phyloP scores from a whole-genome alignment of 2,113 vertebrate species.

The Symphodus melops region DNA sequence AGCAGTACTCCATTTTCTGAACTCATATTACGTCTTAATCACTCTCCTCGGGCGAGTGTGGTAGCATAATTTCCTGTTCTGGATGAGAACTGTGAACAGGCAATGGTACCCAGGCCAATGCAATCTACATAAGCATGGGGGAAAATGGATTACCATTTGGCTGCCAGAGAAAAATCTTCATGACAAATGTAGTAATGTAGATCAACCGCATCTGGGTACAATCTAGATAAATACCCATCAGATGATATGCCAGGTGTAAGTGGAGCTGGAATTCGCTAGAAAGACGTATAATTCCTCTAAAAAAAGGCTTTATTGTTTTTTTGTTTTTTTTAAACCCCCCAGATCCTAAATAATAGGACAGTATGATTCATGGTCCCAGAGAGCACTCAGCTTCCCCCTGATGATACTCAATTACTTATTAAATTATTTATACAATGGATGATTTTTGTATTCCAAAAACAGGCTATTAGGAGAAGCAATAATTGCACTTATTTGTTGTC shows the following conservation, averaged over 20 bases:
- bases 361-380: slow-evolving; percentile 8
- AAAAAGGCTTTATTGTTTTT: neutral
- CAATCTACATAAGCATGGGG: slow-evolving; percentile 42
- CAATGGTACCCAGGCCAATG: slow-evolving; percentile 40
- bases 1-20: slow-evolving; percentile 36
- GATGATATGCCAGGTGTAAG: slow-evolving; percentile 32
- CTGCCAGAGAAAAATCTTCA: slow-evolving; percentile 26
- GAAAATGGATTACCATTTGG: slow-evolving; percentile 37
- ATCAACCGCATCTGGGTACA: slow-evolving; percentile 42
- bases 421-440: slow-evolving; percentile 10
- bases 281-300: neutral
- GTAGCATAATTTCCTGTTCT: slow-evolving; percentile 51
- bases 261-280: slow-evolving; percentile 16
- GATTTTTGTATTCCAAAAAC: neutral
- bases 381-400: neutral
- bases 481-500: slow-evolving; percentile 16
- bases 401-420: neutral
- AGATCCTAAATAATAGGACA: slow-evolving; percentile 1
- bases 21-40: slow-evolving; percentile 36
- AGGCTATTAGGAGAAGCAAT: neutral
- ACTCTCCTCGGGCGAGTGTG: slow-evolving; percentile 15
- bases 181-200: slow-evolving; percentile 29
- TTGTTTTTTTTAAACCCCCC: neutral
- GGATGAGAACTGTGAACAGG: slow-evolving; percentile 37
- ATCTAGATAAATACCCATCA: slow-evolving; percentile 31